Conservation (phyloP, 2,888 invertebrate genomes). For the Amblyteles armatorius region DNA sequence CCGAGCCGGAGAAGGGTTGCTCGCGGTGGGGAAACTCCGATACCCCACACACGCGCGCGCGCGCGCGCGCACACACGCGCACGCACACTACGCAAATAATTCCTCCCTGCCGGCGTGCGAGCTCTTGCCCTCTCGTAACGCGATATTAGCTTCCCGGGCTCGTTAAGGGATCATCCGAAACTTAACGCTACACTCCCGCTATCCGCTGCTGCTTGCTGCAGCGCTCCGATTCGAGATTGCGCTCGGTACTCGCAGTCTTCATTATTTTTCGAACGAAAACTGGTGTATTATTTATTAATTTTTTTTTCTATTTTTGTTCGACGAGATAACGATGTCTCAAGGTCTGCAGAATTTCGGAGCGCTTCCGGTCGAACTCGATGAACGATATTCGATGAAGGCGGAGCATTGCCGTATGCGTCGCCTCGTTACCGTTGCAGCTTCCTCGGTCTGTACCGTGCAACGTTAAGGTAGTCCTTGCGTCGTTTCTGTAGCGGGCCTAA, state of each 20-base stretch:
- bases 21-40: slow-evolving; percentile 61
- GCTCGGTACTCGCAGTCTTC: slow-evolving; percentile 9
- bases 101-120: slow-evolving; percentile 35
- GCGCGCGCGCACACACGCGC: neutral
- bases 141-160: slow-evolving; percentile 64
- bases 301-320: neutral
- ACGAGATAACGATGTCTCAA: too few species aligned
- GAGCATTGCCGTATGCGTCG: too few species aligned
- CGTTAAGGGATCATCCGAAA: slow-evolving; percentile 69
- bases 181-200: slow-evolving; percentile 49
- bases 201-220: slow-evolving; percentile 29
- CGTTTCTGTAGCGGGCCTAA: too few species aligned
- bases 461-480: too few species aligned
- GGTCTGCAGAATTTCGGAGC: too few species aligned
- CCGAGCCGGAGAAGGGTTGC: slow-evolving; percentile 51
- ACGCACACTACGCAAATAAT: slow-evolving; percentile 48
- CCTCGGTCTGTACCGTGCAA: too few species aligned
- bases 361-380: too few species aligned
- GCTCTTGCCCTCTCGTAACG: slow-evolving; percentile 53
- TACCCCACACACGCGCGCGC: neutral
- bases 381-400: too few species aligned
- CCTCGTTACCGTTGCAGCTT: too few species aligned
- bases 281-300: too few species aligned
- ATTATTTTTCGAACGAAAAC: neutral
- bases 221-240: slow-evolving; percentile 48